phyloP scores from a whole-genome alignment of 2,797 vertebrate species.

The Helicolenus hilgendorfi region DNA sequence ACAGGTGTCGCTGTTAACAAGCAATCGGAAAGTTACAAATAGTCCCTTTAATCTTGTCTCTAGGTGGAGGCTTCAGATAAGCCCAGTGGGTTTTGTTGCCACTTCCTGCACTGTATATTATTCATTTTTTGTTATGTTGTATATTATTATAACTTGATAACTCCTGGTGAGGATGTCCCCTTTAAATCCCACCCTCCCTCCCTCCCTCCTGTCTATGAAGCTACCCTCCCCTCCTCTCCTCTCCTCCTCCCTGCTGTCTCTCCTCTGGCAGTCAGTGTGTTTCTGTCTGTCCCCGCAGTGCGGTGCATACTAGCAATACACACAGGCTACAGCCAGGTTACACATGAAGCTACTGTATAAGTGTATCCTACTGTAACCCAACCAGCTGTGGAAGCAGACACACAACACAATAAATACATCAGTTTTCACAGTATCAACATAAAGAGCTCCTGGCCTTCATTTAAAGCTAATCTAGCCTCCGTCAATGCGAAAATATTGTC shows the following conservation, averaged over 20 bases:
- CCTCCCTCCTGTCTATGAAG: slow-evolving; percentile 37
- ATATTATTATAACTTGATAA: slow-evolving; percentile 32
- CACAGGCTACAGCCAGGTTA: slow-evolving; percentile 19
- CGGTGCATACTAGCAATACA: slow-evolving; percentile 58
- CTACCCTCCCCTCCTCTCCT: slow-evolving; percentile 14
- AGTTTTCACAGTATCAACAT: slow-evolving; percentile 56
- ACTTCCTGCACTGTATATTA: too few relatives aligned
- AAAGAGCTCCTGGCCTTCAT: slow-evolving; percentile 81
- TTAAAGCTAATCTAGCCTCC: slow-evolving; percentile 75
- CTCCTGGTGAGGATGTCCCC: slow-evolving; percentile 60
- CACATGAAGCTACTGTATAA: neutral
- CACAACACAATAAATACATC: slow-evolving; percentile 5
- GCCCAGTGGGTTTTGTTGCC: too few relatives aligned
- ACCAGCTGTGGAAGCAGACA: neutral
- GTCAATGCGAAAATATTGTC: slow-evolving; percentile 45
- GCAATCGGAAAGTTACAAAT: too few relatives aligned
- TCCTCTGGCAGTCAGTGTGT: slow-evolving; percentile 75
- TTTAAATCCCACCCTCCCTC: slow-evolving; percentile 81
- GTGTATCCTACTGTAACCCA: neutral
- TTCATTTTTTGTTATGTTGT: too few relatives aligned
- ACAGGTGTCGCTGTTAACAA: too few relatives aligned
- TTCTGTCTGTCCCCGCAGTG: slow-evolving; percentile 82
- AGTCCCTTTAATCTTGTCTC: too few relatives aligned
- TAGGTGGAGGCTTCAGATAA: too few relatives aligned
- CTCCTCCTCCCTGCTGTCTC: slow-evolving; percentile 52